A percentile compares a stretch with the other conserved stretches of the same genome.
Conservation (phyloP, 2,888 invertebrate genomes). For the Tenthredo livida region DNA sequence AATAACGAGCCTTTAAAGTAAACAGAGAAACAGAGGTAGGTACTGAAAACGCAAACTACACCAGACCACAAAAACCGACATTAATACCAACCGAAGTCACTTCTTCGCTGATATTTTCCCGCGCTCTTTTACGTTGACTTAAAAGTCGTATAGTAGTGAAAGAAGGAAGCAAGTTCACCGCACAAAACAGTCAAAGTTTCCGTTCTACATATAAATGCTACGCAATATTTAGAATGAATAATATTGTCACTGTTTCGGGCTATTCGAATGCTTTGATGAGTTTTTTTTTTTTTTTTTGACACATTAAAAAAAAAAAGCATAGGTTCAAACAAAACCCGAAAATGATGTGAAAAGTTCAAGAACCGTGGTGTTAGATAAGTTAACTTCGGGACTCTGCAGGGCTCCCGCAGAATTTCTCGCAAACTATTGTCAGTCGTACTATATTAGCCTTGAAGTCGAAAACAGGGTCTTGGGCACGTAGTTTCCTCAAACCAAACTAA, state of each 20-base stretch:
- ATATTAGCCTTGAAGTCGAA: neutral
- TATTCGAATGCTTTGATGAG: too few relatives aligned
- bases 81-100: conserved; percentile 27
- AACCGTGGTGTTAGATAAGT: neutral
- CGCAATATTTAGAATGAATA: neutral
- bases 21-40: conserved; percentile 1
- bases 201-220: neutral
- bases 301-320: neutral
- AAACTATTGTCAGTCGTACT: neutral
- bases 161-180: neutral
- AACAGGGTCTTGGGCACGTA: conserved; percentile 12
- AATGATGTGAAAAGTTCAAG: neutral
- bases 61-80: conserved; percentile 26
- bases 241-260: neutral
- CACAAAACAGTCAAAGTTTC: conserved; percentile 13
- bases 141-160: conserved; percentile 1
- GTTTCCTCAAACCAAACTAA: conserved; percentile 38
- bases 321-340: neutral
- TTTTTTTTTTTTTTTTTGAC: too few relatives aligned
- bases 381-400: neutral
- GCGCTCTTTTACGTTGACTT: conserved; percentile 26
- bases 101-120: conserved; percentile 31
- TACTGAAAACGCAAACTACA: conserved; percentile 29
- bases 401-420: neutral
- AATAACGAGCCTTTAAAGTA: conserved; percentile 33